phyloP scores from a whole-genome alignment of 1,140 invertebrate species.

The Lamellibrachia luymesi region DNA sequence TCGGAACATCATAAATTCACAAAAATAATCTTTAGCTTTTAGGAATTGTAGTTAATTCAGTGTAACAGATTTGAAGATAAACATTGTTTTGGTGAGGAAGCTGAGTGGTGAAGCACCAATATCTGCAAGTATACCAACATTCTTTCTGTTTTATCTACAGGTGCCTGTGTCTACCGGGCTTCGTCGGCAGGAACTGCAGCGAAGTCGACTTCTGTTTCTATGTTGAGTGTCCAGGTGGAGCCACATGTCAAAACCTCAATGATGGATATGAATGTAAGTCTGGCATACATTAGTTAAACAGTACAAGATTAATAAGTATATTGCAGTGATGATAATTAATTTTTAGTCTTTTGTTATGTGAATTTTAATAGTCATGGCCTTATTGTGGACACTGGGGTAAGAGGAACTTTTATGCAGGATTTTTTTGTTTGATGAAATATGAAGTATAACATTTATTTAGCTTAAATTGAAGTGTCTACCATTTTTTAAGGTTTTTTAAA shows the following conservation, averaged over 20 bases:
- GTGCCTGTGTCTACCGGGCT: conserved; percentile 83
- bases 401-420: no score
- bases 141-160: conserved; percentile 38
- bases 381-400: no score
- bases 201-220: conserved; percentile 86
- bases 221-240: conserved; percentile 73
- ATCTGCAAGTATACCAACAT: background rate
- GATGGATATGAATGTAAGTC: conserved; percentile 84
- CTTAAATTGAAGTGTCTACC: background rate
- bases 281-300: background rate
- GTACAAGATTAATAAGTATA: background rate
- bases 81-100: background rate
- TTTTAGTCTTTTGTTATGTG: no score
- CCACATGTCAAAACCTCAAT: conserved; percentile 82
- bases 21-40: background rate
- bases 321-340: no score
- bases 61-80: background rate
- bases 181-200: conserved; percentile 87
- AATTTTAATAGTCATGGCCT: no score
- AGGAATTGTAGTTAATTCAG: no score
- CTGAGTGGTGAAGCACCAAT: no score
- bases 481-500: background rate
- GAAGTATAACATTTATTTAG: background rate
- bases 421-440: no score
- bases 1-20: background rate